Evolutionary conservation across 1,140 invertebrate genomes (phyloP), one percentile per base, ranked within the genome.

Genomic region (Camponotus floridanus): DNA sequence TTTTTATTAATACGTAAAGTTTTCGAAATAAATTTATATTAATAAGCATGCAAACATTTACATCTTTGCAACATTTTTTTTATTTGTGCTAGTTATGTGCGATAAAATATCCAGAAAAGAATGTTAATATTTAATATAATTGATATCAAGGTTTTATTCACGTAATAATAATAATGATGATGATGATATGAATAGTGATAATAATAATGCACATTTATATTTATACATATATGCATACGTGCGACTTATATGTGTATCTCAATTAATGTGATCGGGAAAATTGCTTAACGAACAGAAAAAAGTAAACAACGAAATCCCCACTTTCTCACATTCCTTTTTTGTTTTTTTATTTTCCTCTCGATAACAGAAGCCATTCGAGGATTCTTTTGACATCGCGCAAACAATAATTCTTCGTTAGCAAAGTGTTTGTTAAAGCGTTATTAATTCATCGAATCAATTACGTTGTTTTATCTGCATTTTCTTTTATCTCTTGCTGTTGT

Each of bases 391-490:
- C 33, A 76, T 45, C 9, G 21, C n/a, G 36, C n/a, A 55, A 76
- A 76, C 74, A 76, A 76, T 76, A 26, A 59, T 7, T n/a, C 59
- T 39, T 76, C 74, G 74, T 76, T 76, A 76, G 57, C 59, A 18
- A 31, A 39, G 74, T 76, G 70, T 73, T 39, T 39, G 26, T 39
- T 76, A 76, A 76, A 62, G 39, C 59, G 39, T 76, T 59, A 76
- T 76, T 76, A 76, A 76, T 76, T 64, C 18, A 76, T 15, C 15
- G 57, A 76, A 76, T 76, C 59, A 76, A 76, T 26, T 61, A 13
- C 59, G 59, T 76, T 76, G 74, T 26, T 51, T 62, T 76, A 42
- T 74, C 2, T 51, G 11, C 26, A 0, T 15, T 15, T 15, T 9
- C 18, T 57, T 45, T 33, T 39, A 4, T 26, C 51, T 26, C 33